Conservation (phyloP, 2,888 invertebrate species). For the Scaptomyza cyrtandrae region DNA sequence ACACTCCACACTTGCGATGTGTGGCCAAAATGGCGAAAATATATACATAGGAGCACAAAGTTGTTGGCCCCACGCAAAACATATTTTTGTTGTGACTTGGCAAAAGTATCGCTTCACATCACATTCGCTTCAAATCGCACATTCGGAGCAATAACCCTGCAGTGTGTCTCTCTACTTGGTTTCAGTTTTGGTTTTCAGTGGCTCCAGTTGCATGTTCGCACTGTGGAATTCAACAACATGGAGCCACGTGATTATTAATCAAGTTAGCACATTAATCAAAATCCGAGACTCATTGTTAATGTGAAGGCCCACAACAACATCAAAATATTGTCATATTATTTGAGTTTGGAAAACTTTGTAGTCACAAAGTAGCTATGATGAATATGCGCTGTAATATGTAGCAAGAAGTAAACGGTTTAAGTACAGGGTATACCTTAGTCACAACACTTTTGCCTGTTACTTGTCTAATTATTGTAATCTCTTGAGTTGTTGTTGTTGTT, state of each 20-base stretch:
- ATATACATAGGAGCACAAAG: slow-evolving; percentile 3
- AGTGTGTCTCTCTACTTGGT: slow-evolving; percentile 22
- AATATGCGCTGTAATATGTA: too few species aligned
- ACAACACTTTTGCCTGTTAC: too few species aligned
- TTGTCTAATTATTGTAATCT: slow-evolving; percentile 3
- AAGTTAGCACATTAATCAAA: slow-evolving; percentile 44
- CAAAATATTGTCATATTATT: slow-evolving; percentile 21
- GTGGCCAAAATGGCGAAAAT: slow-evolving; percentile 59
- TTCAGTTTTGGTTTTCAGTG: slow-evolving; percentile 15
- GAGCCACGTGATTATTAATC: slow-evolving; percentile 56
- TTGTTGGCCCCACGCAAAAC: slow-evolving; percentile 64
- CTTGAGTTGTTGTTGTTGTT: background rate
- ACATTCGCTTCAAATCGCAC: slow-evolving; percentile 15
- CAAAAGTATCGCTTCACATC: slow-evolving; percentile 31
- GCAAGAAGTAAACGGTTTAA: too few species aligned
- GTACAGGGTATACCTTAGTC: slow-evolving; percentile 5
- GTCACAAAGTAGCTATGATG: background rate
- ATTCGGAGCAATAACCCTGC: slow-evolving; percentile 34
- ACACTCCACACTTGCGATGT: slow-evolving; percentile 35
- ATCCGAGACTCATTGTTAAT: slow-evolving; percentile 2
- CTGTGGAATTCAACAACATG: slow-evolving; percentile 14
- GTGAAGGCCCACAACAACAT: slow-evolving; percentile 1
- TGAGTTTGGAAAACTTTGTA: slow-evolving; percentile 4
- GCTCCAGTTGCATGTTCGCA: slow-evolving; percentile 34
- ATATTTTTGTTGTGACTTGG: slow-evolving; percentile 63